Evolutionary conservation across 2,113 vertebrate species (phyloP).

Genomic region (Rhea pennata): DNA sequence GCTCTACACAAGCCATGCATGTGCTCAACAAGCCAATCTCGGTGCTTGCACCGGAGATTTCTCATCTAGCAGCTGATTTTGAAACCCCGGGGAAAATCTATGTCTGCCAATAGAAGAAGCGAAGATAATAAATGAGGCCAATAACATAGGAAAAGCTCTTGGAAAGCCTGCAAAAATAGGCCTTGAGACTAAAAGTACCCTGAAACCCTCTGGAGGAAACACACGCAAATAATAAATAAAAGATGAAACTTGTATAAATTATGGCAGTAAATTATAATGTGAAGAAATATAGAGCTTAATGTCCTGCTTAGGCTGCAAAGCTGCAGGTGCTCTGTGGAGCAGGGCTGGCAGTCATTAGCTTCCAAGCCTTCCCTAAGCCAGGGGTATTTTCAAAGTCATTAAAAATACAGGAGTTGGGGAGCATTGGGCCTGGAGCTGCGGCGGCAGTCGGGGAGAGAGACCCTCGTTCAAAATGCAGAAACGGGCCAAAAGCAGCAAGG

Average conservation of each 20-base stretch:
- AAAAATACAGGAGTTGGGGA: not conserved
- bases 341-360: not conserved
- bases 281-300: not conserved
- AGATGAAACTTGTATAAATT: slow-evolving; percentile 65
- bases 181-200: not conserved
- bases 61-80: not conserved
- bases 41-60: not conserved
- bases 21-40: not conserved
- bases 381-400: not conserved
- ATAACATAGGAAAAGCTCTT: slow-evolving; percentile 23
- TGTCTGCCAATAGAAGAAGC: not conserved
- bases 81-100: slow-evolving; percentile 1
- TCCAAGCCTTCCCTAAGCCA: not conserved
- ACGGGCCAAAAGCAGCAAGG: not conserved
- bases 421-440: not conserved
- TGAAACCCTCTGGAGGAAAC: not conserved
- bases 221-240: slow-evolving; percentile 49
- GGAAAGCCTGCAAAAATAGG: not conserved
- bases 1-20: accelerated
- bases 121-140: slow-evolving; percentile 61
- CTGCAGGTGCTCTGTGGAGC: not conserved
- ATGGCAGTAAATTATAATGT: slow-evolving; percentile 38
- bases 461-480: not conserved
- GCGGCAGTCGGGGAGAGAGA: no score
- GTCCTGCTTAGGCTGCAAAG: not conserved